A percentile compares a stretch with the other conserved stretches of the same genome.
These are phyloP conservation scores for Chaunax sp. DNA, from an alignment of 2,797 vertebrate species.

Conservation along the genomic window DNA sequence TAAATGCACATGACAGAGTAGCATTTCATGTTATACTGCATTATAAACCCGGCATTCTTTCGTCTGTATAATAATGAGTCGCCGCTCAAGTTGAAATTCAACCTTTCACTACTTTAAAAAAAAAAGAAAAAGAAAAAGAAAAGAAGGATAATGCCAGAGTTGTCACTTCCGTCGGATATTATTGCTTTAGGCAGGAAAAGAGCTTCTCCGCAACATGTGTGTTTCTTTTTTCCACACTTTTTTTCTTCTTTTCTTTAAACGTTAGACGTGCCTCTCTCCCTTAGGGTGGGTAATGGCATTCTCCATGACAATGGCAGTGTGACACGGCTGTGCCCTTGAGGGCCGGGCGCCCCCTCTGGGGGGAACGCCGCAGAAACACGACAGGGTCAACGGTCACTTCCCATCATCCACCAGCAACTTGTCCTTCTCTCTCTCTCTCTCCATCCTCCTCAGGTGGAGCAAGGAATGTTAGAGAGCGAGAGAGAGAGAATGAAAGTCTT, in stretches of 20 bases:
- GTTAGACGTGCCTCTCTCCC: conserved; percentile 68
- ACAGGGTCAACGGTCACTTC: conserved; percentile 79
- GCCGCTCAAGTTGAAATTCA: conserved; percentile 61
- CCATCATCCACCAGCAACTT: conserved; percentile 75
- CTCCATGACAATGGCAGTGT: conserved; percentile 79
- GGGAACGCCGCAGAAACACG: conserved; percentile 73
- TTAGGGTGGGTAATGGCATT: conserved; percentile 79
- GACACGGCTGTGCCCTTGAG: conserved; percentile 81
- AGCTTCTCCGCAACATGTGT: conserved; percentile 34
- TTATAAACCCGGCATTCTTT: conserved; percentile 22
- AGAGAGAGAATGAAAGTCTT: conserved; percentile 54
- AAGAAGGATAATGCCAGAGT: conserved; percentile 74
- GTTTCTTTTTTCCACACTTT: conserved; percentile 40
- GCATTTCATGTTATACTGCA: conserved; percentile 46
- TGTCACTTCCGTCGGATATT: conserved; percentile 72
- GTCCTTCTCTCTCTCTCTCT: conserved; percentile 39
- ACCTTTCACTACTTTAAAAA: conserved; percentile 63
- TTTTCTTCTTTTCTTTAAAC: conserved; percentile 27
- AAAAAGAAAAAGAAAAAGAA: conserved; percentile 21
- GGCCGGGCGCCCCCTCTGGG: conserved; percentile 71
- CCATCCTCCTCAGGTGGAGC: conserved; percentile 22
- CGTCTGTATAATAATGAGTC: conserved; percentile 52
- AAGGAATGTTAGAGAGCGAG: conserved; percentile 6
- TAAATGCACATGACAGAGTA: conserved; percentile 57
- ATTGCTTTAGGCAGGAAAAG: conserved; percentile 54